phyloP scores from a whole-genome alignment of 1,140 invertebrate genomes.

The Notospermus geniculatus region DNA sequence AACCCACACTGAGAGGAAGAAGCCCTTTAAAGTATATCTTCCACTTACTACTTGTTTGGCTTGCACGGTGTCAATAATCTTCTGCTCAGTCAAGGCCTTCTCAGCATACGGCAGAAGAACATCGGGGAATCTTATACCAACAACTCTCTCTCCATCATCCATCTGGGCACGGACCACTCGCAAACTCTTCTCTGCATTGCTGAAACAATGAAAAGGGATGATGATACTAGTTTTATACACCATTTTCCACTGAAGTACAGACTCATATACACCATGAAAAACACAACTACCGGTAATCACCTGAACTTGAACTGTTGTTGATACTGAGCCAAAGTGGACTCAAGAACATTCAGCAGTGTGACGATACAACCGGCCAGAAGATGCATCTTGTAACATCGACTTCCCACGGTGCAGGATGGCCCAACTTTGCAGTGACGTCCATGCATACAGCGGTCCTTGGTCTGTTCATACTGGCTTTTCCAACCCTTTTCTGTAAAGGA shows the following conservation, averaged over 20 bases:
- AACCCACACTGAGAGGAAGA: no score
- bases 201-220: constrained; percentile 20
- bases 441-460: constrained; percentile 43
- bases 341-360: constrained; percentile 42
- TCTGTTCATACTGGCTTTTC: constrained; percentile 37
- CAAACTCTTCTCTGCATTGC: constrained; percentile 43
- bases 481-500: constrained; percentile 41
- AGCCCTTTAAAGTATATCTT: no score
- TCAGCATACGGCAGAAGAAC: constrained; percentile 44
- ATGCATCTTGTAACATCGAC: constrained; percentile 42
- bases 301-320: constrained; percentile 36
- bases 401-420: constrained; percentile 41
- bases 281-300: constrained; percentile 34
- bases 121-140: constrained; percentile 47
- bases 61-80: no score
- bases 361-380: constrained; percentile 47
- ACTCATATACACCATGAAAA: no score
- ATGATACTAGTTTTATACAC: no score
- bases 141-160: constrained; percentile 43
- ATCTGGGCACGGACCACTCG: constrained; percentile 46
- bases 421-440: constrained; percentile 36
- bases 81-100: constrained; percentile 31
- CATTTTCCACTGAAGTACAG: no score
- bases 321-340: constrained; percentile 36
- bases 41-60: no score